These are phyloP conservation scores for Drosophila equinoxialis DNA, from an alignment of 1,140 invertebrate species.

Conservation along the genomic window DNA sequence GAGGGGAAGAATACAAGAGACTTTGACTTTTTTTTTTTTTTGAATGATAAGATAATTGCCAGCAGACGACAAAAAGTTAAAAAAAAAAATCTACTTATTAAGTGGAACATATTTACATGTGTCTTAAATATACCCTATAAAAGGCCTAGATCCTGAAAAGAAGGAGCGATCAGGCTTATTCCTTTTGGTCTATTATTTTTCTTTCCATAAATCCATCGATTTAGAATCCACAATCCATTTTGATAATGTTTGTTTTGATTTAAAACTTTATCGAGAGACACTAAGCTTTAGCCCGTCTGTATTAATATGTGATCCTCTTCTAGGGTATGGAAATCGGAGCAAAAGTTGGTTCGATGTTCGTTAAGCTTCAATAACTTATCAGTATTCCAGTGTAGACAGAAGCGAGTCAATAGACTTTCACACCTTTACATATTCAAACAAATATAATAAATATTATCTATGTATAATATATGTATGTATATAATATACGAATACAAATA, in stretches of 20 bases:
- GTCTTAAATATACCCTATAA: neutral
- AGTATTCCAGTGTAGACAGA: slow-evolving; percentile 57
- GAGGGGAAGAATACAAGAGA: neutral
- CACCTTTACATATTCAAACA: slow-evolving; percentile 33
- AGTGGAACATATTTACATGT: neutral
- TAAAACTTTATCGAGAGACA: no score
- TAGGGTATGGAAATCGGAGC: slow-evolving; percentile 14
- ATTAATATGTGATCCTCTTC: neutral
- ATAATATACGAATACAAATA: slow-evolving; percentile 9
- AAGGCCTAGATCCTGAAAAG: neutral
- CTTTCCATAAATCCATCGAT: no score
- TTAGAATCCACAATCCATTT: no score
- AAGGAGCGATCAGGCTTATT: no score
- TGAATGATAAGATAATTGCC: neutral
- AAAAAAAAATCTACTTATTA: neutral
- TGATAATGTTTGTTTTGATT: no score
- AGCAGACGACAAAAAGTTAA: neutral
- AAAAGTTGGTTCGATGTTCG: slow-evolving; percentile 41
- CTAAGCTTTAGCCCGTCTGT: no score
- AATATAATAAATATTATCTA: slow-evolving; percentile 23
- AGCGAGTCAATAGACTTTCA: slow-evolving; percentile 72
- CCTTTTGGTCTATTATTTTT: no score
- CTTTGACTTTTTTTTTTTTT: neutral
- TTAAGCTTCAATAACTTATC: slow-evolving; percentile 59
- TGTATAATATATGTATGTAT: no score